phyloP scores from a whole-genome alignment of 2,113 vertebrate species.

The Pogona vitticeps region DNA sequence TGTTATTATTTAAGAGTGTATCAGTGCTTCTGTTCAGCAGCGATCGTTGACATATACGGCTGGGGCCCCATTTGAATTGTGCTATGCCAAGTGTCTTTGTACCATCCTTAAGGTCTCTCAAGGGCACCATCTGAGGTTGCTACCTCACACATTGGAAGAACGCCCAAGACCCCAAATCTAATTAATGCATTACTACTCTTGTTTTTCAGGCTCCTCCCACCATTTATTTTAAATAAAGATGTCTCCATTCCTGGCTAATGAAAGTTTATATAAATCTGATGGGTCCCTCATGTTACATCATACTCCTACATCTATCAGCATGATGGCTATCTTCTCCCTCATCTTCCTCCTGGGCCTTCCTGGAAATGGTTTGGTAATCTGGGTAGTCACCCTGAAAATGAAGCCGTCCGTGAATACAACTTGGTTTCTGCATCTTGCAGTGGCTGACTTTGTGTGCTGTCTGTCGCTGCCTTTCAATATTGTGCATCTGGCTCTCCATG shows the following conservation, averaged over 20 bases:
- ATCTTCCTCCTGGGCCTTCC: conserved; percentile 76
- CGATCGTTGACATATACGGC: no score
- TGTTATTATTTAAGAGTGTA: no score
- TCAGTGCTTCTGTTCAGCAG: no score
- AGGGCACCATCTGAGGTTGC: background rate
- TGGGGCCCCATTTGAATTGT: background rate
- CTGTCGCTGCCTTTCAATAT: conserved; percentile 79
- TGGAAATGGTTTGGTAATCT: conserved; percentile 83
- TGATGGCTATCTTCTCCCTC: conserved; percentile 66
- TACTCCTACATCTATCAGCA: conserved; percentile 30
- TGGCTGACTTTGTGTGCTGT: conserved; percentile 82
- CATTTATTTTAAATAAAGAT: conserved; percentile 40
- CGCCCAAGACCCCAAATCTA: background rate
- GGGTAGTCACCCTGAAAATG: conserved; percentile 81
- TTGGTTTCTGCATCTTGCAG: conserved; percentile 84
- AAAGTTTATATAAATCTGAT: conserved; percentile 40
- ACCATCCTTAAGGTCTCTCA: no score
- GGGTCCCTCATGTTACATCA: background rate
- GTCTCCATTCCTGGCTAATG: conserved; percentile 43
- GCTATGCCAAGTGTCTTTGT: background rate
- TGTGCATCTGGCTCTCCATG: conserved; percentile 64
- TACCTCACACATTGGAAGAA: background rate
- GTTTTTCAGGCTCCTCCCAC: conserved; percentile 6
- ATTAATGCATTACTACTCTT: background rate
- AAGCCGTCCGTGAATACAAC: conserved; percentile 76